A percentile compares a stretch with the other conserved stretches of the same genome.
These are phyloP conservation scores for Brachionus sp. DNA, from an alignment of 1,140 invertebrate species.

Conservation along the genomic window DNA sequence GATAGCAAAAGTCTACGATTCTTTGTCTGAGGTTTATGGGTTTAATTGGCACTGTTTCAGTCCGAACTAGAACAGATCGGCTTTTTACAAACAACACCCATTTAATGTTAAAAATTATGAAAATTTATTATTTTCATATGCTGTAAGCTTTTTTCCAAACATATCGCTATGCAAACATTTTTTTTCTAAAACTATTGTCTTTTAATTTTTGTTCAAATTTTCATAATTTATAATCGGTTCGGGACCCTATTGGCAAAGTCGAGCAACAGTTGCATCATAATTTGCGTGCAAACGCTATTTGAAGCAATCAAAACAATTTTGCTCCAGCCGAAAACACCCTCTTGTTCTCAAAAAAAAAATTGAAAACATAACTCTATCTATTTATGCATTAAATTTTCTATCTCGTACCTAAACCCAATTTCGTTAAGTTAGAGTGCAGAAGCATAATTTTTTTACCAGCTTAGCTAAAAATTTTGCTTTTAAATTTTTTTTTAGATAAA, in stretches of 20 bases:
- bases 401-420: background rate
- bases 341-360: background rate
- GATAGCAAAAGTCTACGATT: background rate
- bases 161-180: background rate
- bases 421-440: background rate
- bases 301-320: background rate
- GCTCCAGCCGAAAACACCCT: background rate
- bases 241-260: background rate
- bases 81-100: background rate
- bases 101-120: background rate
- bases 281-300: constrained; percentile 22
- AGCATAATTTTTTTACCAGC: background rate
- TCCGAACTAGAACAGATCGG: background rate
- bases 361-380: background rate
- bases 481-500: background rate
- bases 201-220: background rate
- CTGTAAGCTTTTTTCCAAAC: background rate
- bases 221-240: background rate
- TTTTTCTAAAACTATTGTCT: background rate
- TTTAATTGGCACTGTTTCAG: background rate
- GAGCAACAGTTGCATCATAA: background rate
- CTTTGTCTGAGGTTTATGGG: too few species aligned
- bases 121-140: background rate
- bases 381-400: background rate
- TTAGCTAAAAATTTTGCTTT: background rate